Conservation (phyloP, 2,113 vertebrate species). For the Marmota monax region DNA sequence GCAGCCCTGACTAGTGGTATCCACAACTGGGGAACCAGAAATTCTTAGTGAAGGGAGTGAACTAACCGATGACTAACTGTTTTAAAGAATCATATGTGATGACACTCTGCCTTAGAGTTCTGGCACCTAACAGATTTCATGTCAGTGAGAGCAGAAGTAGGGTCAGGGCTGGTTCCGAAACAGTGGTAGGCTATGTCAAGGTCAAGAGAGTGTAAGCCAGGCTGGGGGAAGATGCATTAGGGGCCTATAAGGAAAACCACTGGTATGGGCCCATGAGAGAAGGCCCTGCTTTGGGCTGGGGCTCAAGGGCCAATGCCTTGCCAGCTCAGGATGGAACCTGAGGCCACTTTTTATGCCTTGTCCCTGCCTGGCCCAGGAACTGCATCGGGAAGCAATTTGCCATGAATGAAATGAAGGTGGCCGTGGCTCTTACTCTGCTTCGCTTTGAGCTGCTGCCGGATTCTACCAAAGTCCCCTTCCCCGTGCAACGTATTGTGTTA, state of each 20-base stretch:
- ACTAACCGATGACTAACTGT: neutral
- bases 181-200: neutral
- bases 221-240: fast-evolving
- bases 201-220: neutral
- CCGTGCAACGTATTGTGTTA: constrained; percentile 80
- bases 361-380: constrained; percentile 87
- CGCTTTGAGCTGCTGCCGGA: constrained; percentile 86
- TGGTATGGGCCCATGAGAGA: neutral
- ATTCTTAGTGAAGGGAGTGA: neutral
- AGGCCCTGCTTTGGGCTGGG: neutral
- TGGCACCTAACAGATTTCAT: neutral
- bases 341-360: neutral
- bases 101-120: neutral
- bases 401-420: constrained; percentile 94
- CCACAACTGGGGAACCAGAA: neutral
- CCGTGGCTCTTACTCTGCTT: constrained; percentile 86
- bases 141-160: neutral
- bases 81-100: neutral
- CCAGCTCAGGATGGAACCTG: neutral
- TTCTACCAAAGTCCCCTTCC: constrained; percentile 34
- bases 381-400: constrained; percentile 95
- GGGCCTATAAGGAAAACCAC: neutral
- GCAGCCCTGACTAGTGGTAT: neutral
- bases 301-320: neutral
- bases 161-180: neutral